Evolutionary conservation across 1,140 invertebrate genomes (phyloP).

Genomic region (Helicorthomorpha holstii): DNA sequence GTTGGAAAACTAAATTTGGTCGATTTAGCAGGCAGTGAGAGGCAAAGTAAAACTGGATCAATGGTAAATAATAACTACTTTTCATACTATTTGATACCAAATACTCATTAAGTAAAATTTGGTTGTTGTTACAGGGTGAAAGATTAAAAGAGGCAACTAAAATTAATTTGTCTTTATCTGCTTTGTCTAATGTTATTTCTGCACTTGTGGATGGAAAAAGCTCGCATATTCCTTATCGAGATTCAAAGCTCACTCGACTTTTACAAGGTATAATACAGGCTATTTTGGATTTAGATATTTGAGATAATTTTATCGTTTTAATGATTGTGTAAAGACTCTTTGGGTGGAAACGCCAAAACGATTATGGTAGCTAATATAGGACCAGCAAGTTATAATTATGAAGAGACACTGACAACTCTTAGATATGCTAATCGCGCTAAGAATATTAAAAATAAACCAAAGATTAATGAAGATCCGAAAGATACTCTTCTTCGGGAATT

Average conservation of each 20-base stretch:
- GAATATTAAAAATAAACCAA: conserved; percentile 88
- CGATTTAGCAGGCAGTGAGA: conserved; percentile 73
- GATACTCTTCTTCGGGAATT: conserved; percentile 74
- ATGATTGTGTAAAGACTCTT: conserved; percentile 42
- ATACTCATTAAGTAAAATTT: not conserved
- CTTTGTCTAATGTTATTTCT: conserved; percentile 86
- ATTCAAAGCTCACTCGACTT: conserved; percentile 81
- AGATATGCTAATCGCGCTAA: conserved; percentile 86
- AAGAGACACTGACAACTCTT: conserved; percentile 82
- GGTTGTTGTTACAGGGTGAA: conserved; percentile 38
- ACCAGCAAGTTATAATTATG: conserved; percentile 88
- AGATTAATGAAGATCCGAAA: conserved; percentile 90
- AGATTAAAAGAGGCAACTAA: conserved; percentile 87
- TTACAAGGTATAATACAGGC: conserved; percentile 42
- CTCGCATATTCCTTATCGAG: conserved; percentile 77
- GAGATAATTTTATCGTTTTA: not conserved
- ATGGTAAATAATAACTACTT: conserved; percentile 27
- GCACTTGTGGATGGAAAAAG: conserved; percentile 71
- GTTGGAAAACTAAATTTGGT: conserved; percentile 78
- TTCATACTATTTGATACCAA: not conserved
- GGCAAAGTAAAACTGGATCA: conserved; percentile 71
- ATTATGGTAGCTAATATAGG: conserved; percentile 95
- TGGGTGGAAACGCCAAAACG: conserved; percentile 90
- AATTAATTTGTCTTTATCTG: conserved; percentile 86
- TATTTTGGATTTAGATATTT: not conserved